These are phyloP conservation scores for Neosilurus hyrtlii DNA, from an alignment of 2,797 vertebrate species.

Conservation along the genomic window DNA sequence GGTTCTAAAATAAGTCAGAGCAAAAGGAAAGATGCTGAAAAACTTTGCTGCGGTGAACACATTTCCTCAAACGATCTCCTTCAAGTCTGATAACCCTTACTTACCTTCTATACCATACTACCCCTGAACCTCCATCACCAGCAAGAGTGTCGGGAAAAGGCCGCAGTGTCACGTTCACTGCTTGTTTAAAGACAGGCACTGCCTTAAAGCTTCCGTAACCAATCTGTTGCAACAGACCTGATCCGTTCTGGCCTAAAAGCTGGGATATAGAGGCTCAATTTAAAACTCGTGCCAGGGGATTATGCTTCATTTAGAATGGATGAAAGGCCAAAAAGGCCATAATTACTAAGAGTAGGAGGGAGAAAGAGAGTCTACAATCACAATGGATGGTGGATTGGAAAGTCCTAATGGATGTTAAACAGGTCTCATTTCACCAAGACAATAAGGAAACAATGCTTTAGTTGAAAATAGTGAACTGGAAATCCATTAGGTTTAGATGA, in stretches of 20 bases:
- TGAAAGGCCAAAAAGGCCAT: constrained; percentile 63
- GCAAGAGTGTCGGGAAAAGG: neutral
- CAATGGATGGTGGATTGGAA: constrained; percentile 21
- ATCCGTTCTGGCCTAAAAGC: constrained; percentile 40
- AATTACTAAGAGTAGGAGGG: constrained; percentile 62
- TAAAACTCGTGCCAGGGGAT: constrained; percentile 60
- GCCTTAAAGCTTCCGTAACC: constrained; percentile 31
- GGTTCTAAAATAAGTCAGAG: neutral
- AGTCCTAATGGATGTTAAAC: neutral
- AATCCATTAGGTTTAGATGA: no score
- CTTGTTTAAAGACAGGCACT: constrained; percentile 27
- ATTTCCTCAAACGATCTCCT: neutral
- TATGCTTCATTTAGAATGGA: constrained; percentile 67
- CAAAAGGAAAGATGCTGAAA: constrained; percentile 4
- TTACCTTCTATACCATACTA: neutral
- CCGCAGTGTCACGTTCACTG: constrained; percentile 12
- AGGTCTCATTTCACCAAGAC: neutral
- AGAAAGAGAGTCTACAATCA: constrained; percentile 30
- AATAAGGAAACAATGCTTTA: constrained; percentile 27
- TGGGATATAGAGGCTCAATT: constrained; percentile 54
- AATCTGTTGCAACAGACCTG: constrained; percentile 33
- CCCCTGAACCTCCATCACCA: constrained; percentile 15
- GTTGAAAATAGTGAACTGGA: neutral
- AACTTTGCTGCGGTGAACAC: neutral
- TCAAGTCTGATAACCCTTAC: neutral